Conservation (phyloP, 2,797 vertebrate species). For the Brotula barbata region DNA sequence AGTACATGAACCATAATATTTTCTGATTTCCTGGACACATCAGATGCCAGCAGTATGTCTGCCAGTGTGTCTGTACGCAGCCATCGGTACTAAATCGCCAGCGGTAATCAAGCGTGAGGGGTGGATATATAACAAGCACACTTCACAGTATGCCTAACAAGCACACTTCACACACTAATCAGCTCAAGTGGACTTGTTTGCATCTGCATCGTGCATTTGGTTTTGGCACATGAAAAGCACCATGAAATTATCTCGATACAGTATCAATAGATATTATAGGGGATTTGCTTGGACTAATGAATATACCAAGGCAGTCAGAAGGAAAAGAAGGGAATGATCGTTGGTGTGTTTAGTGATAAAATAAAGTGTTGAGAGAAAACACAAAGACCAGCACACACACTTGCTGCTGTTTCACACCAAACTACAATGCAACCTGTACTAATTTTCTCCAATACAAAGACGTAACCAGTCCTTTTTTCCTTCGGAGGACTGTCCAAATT, state of each 20-base stretch:
- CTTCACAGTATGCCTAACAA: slow-evolving; percentile 69
- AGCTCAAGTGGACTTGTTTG: slow-evolving; percentile 64
- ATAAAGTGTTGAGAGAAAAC: slow-evolving; percentile 4
- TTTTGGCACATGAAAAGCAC: slow-evolving; percentile 13
- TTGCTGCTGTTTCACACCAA: slow-evolving; percentile 45
- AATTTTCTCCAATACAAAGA: slow-evolving; percentile 70
- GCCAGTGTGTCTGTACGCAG: slow-evolving; percentile 49
- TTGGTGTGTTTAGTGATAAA: slow-evolving; percentile 27
- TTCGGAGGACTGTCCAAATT: slow-evolving; percentile 1
- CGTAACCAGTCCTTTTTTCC: slow-evolving; percentile 55
- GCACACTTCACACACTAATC: slow-evolving; percentile 72
- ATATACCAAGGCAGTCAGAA: background rate
- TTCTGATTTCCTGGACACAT: slow-evolving; percentile 41
- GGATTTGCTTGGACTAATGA: slow-evolving; percentile 21
- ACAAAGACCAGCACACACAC: slow-evolving; percentile 19
- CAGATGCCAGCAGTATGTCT: slow-evolving; percentile 30
- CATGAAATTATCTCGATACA: slow-evolving; percentile 40
- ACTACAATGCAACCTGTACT: slow-evolving; percentile 65
- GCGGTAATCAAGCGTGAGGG: slow-evolving; percentile 67
- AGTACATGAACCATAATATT: slow-evolving; percentile 34
- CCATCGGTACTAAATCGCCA: slow-evolving; percentile 39
- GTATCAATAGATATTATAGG: slow-evolving; percentile 44
- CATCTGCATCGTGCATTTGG: slow-evolving; percentile 43
- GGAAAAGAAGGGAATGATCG: slow-evolving; percentile 2
- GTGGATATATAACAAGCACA: slow-evolving; percentile 68